Evolutionary conservation across 2,113 vertebrate species (phyloP).

Genomic region (Caracal caracal): DNA sequence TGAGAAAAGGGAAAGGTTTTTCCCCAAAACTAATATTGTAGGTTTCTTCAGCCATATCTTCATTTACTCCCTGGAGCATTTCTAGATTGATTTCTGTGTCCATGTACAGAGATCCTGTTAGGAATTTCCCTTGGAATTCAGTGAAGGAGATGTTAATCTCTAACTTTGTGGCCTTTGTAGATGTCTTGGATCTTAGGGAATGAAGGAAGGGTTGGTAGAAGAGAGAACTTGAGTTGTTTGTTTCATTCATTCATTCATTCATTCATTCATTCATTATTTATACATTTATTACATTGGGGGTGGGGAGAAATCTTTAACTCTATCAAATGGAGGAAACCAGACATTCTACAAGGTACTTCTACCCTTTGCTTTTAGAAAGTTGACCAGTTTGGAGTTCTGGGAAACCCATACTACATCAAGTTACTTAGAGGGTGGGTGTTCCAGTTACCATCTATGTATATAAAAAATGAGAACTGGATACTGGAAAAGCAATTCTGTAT

Average conservation of each 20-base stretch:
- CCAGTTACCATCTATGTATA: background rate
- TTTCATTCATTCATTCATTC: background rate
- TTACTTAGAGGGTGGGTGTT: background rate
- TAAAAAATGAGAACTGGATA: background rate
- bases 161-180: background rate
- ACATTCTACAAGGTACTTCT: background rate
- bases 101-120: background rate
- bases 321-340: conserved; percentile 4
- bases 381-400: background rate
- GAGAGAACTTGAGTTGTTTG: background rate
- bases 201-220: background rate
- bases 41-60: background rate
- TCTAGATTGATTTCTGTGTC: background rate
- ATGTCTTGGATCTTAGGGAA: background rate
- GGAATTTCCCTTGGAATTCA: background rate
- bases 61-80: background rate
- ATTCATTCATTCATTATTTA: background rate
- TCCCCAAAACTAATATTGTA: background rate
- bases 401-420: background rate
- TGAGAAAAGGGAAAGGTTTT: background rate
- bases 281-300: background rate
- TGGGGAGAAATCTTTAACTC: background rate
- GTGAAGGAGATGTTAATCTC: background rate
- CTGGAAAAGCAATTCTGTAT: background rate
- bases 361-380: background rate